Percentiles rank a stretch among this genome's conserved stretches.
Conservation (phyloP, 2,113 vertebrate species). For the Verasper variegatus region DNA sequence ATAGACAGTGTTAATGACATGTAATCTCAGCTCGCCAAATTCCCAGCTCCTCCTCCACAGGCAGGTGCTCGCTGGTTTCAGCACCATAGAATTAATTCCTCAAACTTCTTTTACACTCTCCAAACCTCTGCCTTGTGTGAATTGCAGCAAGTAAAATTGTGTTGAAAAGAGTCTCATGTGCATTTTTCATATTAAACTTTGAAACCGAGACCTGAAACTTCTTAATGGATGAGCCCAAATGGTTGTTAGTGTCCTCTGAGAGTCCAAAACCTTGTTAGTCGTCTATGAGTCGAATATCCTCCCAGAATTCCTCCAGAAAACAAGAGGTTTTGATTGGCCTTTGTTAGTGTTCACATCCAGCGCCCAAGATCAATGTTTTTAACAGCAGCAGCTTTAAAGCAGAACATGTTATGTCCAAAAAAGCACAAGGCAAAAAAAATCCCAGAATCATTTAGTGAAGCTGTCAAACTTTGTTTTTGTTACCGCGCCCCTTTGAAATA, state of each 20-base stretch:
- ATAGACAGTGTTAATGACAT: constrained; percentile 21
- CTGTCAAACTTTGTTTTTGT: constrained; percentile 48
- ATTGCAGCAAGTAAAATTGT: background rate
- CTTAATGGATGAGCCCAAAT: constrained; percentile 21
- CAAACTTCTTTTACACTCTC: no score
- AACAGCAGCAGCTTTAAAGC: constrained; percentile 43
- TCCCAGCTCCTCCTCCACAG: constrained; percentile 21
- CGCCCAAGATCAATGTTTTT: constrained; percentile 56
- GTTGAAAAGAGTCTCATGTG: background rate
- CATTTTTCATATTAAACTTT: background rate
- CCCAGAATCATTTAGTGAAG: constrained; percentile 54
- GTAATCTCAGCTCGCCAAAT: constrained; percentile 53
- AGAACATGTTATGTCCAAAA: constrained; percentile 30
- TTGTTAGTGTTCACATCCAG: constrained; percentile 58
- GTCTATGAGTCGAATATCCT: constrained; percentile 28
- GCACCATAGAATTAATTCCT: constrained; percentile 8
- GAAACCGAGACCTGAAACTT: constrained; percentile 19
- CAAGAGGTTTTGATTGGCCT: constrained; percentile 58
- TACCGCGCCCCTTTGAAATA: constrained; percentile 19
- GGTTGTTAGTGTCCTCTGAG: constrained; percentile 27
- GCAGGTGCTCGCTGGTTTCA: background rate
- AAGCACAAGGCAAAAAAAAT: constrained; percentile 41
- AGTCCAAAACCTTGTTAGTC: constrained; percentile 40
- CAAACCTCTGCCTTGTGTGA: background rate
- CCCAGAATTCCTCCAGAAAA: constrained; percentile 27